Evolutionary conservation across 1,140 invertebrate genomes (phyloP).

Genomic region (Ooceraea biroi): DNA sequence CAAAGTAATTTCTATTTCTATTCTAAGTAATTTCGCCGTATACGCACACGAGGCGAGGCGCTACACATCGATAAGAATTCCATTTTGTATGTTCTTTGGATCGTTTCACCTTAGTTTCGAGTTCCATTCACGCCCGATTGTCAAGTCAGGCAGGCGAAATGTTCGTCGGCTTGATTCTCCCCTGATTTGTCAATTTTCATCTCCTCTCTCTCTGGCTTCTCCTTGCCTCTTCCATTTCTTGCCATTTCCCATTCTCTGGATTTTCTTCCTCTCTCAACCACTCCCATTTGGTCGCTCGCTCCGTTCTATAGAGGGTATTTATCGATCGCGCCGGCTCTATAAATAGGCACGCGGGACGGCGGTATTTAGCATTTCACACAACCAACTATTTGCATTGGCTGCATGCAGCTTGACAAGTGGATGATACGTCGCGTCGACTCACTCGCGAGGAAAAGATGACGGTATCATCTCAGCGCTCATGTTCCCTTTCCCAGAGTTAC

Average conservation of each 20-base stretch:
- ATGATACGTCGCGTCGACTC: slow-evolving; percentile 38
- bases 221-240: not conserved
- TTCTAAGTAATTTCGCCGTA: too few relatives aligned
- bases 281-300: slow-evolving; percentile 18
- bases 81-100: too few relatives aligned
- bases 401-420: slow-evolving; percentile 49
- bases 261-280: not conserved
- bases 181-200: too few relatives aligned
- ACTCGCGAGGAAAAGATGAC: slow-evolving; percentile 26
- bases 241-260: not conserved
- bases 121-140: too few relatives aligned
- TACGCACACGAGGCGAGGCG: not conserved
- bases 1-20: slow-evolving; percentile 43
- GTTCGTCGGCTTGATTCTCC: too few relatives aligned
- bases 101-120: too few relatives aligned
- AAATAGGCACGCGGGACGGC: slow-evolving; percentile 75
- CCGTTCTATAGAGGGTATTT: slow-evolving; percentile 65
- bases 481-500: not conserved
- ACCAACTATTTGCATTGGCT: slow-evolving; percentile 68
- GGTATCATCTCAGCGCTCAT: not conserved
- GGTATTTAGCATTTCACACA: slow-evolving; percentile 79
- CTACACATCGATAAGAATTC: too few relatives aligned
- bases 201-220: not conserved
- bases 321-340: slow-evolving; percentile 78
- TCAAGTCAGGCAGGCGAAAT: too few relatives aligned